These are phyloP conservation scores for Gymnobelideus leadbeateri DNA, from an alignment of 2,113 vertebrate species.

Conservation along the genomic window DNA sequence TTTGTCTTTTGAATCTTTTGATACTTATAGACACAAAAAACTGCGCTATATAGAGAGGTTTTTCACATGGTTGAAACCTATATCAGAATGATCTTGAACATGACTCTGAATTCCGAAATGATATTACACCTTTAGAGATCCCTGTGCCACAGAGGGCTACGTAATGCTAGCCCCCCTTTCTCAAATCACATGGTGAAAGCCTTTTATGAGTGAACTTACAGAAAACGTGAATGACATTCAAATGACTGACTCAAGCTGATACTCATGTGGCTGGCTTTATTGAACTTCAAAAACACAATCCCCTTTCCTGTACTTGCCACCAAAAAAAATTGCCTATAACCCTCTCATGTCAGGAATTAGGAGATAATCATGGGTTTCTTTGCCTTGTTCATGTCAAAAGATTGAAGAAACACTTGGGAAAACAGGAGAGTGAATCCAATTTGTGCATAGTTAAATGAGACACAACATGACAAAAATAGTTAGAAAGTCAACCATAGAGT, in stretches of 20 bases:
- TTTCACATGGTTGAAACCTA: slow-evolving; percentile 7
- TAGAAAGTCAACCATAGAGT: background rate
- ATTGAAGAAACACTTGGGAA: background rate
- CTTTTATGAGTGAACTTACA: background rate
- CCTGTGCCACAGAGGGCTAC: background rate
- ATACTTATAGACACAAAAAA: slow-evolving; percentile 2
- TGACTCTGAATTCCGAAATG: background rate
- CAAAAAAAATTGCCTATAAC: background rate
- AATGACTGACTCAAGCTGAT: background rate
- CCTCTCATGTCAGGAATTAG: background rate
- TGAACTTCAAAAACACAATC: slow-evolving; percentile 8
- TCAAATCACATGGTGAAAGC: background rate
- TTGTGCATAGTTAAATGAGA: background rate
- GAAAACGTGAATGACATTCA: background rate
- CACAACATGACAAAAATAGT: background rate
- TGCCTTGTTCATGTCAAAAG: background rate
- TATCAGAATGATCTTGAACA: slow-evolving; percentile 36
- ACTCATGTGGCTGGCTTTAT: background rate
- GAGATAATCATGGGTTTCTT: background rate
- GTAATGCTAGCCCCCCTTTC: background rate
- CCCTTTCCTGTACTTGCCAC: slow-evolving; percentile 9
- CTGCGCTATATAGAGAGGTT: background rate
- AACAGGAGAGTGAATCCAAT: background rate
- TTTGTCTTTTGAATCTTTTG: slow-evolving; percentile 42
- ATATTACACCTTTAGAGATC: background rate